Conservation (phyloP, 2,888 invertebrate genomes). For the Julus scandinavius region DNA sequence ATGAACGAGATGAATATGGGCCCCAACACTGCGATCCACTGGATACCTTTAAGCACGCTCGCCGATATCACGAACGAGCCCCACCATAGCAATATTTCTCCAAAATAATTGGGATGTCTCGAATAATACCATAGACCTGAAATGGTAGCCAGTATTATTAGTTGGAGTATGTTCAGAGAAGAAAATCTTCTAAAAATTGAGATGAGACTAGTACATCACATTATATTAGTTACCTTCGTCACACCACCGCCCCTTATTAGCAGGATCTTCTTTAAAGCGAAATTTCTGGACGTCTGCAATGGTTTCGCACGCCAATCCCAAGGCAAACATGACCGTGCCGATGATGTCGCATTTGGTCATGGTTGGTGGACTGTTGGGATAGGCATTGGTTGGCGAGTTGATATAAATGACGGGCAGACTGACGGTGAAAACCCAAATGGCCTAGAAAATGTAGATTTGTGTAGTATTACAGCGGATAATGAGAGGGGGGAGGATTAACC, state of each 20-base stretch:
- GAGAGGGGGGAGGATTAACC: no score
- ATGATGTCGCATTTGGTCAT: conserved; percentile 89
- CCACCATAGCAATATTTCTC: conserved; percentile 94
- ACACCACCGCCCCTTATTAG: conserved; percentile 92
- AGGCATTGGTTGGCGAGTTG: conserved; percentile 74
- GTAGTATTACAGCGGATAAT: no score
- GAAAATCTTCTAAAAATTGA: no score
- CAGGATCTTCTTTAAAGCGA: conserved; percentile 86
- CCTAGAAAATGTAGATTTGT: conserved; percentile 61
- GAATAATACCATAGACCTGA: conserved; percentile 85
- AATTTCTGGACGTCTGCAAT: conserved; percentile 94
- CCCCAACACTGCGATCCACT: conserved; percentile 87
- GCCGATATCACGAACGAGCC: conserved; percentile 90
- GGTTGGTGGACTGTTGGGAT: conserved; percentile 66
- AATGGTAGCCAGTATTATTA: background rate
- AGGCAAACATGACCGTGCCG: conserved; percentile 84
- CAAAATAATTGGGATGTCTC: conserved; percentile 94
- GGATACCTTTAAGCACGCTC: conserved; percentile 83
- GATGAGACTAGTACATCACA: no score
- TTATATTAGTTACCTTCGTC: conserved; percentile 76
- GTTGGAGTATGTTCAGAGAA: no score
- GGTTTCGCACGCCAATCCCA: conserved; percentile 86
- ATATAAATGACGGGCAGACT: conserved; percentile 92
- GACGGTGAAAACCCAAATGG: conserved; percentile 88
- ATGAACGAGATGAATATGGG: conserved; percentile 88